phyloP scores from a whole-genome alignment of 1,140 invertebrate genomes.

The Panonychus citri region DNA sequence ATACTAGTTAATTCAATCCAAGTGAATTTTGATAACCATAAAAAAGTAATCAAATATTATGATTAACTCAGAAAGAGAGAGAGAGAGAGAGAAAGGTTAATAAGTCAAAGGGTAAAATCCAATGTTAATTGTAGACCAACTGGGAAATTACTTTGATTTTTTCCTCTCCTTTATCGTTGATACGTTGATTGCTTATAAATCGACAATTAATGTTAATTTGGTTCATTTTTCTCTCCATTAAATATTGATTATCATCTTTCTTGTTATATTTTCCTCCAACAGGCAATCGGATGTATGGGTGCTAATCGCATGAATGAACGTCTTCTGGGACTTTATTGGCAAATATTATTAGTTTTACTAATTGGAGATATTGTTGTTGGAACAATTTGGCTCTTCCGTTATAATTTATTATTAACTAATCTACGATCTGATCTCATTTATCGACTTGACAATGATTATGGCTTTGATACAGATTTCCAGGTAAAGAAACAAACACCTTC shows the following conservation, averaged over 20 bases:
- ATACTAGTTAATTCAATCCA: too few species aligned
- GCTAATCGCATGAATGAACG: conserved; percentile 49
- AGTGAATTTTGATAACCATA: too few species aligned
- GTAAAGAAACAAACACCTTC: not conserved
- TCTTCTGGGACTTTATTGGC: conserved; percentile 58
- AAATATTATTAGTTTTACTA: conserved; percentile 47
- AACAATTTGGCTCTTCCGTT: conserved; percentile 60
- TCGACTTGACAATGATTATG: conserved; percentile 37
- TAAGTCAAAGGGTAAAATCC: too few species aligned
- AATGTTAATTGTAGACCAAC: too few species aligned
- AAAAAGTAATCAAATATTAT: too few species aligned
- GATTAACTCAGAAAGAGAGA: too few species aligned
- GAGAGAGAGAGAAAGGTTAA: too few species aligned
- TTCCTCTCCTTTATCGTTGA: too few species aligned
- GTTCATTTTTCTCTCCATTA: too few species aligned
- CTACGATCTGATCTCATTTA: conserved; percentile 38
- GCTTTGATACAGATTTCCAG: conserved; percentile 16
- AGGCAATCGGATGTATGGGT: conserved; percentile 50
- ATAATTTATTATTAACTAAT: conserved; percentile 44
- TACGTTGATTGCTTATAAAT: too few species aligned
- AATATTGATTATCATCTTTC: not conserved
- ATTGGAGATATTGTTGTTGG: conserved; percentile 60
- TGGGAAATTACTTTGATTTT: too few species aligned
- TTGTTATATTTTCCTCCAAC: conserved; percentile 25
- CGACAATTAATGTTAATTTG: too few species aligned